Percentiles rank a stretch among this genome's conserved stretches.
Evolutionary conservation across 2,113 vertebrate species (phyloP).

Genomic region (Carassius auratus): DNA sequence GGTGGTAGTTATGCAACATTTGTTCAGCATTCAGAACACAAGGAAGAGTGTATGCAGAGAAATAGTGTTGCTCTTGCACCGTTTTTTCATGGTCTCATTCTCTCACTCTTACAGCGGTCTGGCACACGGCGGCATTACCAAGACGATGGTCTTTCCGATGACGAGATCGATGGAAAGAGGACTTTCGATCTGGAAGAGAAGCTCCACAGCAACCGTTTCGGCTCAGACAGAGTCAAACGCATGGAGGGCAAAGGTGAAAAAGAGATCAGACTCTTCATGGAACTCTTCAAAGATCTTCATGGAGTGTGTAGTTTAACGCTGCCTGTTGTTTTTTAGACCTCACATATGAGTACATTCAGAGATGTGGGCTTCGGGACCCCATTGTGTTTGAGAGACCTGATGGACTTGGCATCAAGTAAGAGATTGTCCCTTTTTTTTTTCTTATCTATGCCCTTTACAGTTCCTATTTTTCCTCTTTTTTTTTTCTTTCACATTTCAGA

Average conservation of each 20-base stretch:
- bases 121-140: constrained; percentile 94
- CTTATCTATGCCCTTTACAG: neutral
- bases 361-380: constrained; percentile 91
- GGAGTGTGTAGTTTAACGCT: neutral
- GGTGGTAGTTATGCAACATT: constrained; percentile 1
- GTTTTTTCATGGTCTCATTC: constrained; percentile 24
- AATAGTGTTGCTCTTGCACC: neutral
- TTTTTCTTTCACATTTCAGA: neutral
- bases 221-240: constrained; percentile 85
- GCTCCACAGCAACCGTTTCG: constrained; percentile 84
- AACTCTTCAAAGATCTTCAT: neutral
- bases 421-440: neutral
- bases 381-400: constrained; percentile 91
- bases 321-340: constrained; percentile 79
- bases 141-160: constrained; percentile 96
- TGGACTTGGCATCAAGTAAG: constrained; percentile 94
- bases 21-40: neutral
- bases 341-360: constrained; percentile 93
- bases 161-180: constrained; percentile 97
- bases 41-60: neutral
- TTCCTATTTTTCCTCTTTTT: no score
- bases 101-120: constrained; percentile 79
- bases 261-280: neutral
- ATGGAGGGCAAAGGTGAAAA: constrained; percentile 95
- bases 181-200: constrained; percentile 96